phyloP scores from a whole-genome alignment of 92 coral and sea anemone genomes.

The Paramuricea clavata region DNA sequence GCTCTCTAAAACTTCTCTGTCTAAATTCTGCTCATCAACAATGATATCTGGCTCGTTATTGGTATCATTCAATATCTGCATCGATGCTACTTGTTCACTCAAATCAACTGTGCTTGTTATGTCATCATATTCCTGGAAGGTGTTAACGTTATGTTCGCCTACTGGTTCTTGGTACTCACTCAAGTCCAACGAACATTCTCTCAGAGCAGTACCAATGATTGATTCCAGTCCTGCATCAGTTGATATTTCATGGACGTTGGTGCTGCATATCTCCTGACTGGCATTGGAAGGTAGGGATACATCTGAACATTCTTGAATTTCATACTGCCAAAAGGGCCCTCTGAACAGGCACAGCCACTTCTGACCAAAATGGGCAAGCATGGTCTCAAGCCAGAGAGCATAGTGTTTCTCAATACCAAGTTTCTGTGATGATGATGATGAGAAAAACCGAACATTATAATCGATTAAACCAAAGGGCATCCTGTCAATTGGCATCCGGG shows the following conservation, averaged over 20 bases:
- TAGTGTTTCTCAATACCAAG: conserved; percentile 68
- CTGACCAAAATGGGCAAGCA: conserved; percentile 75
- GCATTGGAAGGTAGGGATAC: background rate
- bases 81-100: conserved; percentile 17
- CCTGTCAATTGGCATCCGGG: conserved; percentile 51
- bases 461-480: conserved; percentile 71
- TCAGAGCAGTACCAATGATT: conserved; percentile 2
- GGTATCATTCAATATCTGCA: background rate
- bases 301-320: background rate
- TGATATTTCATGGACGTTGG: background rate
- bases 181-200: conserved; percentile 9
- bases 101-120: conserved; percentile 5
- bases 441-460: conserved; percentile 65
- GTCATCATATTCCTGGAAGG: too few species aligned
- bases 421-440: conserved; percentile 38
- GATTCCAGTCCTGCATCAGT: background rate
- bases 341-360: conserved; percentile 54
- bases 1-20: background rate
- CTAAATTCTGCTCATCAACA: background rate
- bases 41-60: background rate
- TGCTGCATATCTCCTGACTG: background rate
- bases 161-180: conserved; percentile 4
- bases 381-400: conserved; percentile 61
- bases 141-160: background rate
- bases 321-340: conserved; percentile 74